Base-by-base conservation (phyloP, 2,113 vertebrate species). In the Nannobrachium achirus region DNA sequence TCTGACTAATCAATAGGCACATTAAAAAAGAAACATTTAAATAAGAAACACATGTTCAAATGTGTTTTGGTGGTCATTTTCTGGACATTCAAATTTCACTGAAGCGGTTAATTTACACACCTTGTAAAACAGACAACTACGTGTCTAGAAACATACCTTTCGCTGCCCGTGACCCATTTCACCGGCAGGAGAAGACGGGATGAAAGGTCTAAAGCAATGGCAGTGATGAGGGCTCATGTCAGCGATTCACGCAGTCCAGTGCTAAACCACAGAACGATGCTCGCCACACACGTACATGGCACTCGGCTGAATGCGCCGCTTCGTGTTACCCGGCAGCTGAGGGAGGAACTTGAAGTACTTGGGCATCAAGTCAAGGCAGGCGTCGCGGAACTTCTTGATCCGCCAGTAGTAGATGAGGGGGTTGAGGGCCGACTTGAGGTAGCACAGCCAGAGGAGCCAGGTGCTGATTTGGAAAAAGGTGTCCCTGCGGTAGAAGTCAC, bases 351-450 rank as follows among this genome's bases (percentile, higher is more conserved):
- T 98, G 83, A 97, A 96, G 89, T 97, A 96, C 80, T 94, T 97
- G 74, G 97, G 96, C 94, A 98, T 94, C 84, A 99, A 91, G 78
- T 98, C 96, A 39, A 98, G 91, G 92, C 97, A 99, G 82, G 97
- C 96, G 0, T 97, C 96, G 0, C 98, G 96, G 79, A 99, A 99
- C 88, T 99, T 99, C 92, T 97, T 98, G 88, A 99, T 99, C 80
- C 97, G 94, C 96, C 98, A 99, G 93, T 98, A 99, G 93, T 99
- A 99, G 77, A 99, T 97, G 67, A 99, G 92, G 4, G 98, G 98
- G 85, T 99, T 99, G 85, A 99, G 94, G 61, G 98, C 98, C 56
- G 97, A 98, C 90, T 98, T 98, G 95, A 99, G 95, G 95, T 98
- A 99, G 95, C 96, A 98, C 88, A 99, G 89, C 95, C 96, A 98